These are phyloP conservation scores for Temnothorax unifasciatus DNA, from an alignment of 2,888 invertebrate genomes.

Conservation along the genomic window DNA sequence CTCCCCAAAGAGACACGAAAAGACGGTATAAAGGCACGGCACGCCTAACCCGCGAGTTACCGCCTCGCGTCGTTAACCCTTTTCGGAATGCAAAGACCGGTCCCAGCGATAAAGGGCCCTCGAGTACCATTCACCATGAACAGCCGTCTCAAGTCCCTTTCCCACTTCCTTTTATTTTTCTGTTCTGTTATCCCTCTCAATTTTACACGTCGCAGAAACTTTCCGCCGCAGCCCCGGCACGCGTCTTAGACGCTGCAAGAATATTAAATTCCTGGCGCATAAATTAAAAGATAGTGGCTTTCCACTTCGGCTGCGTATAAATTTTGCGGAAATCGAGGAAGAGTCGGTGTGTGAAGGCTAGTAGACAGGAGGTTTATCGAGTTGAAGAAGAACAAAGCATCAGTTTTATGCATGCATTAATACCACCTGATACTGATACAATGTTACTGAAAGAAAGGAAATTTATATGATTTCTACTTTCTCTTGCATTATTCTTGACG, in stretches of 20 bases:
- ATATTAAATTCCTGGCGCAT: slow-evolving; percentile 85
- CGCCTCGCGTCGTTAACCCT: slow-evolving; percentile 77
- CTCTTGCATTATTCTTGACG: slow-evolving; percentile 4
- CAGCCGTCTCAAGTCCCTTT: slow-evolving; percentile 20
- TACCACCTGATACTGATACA: background rate
- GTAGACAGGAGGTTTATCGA: background rate
- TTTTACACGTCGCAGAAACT: slow-evolving; percentile 64
- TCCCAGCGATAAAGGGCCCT: slow-evolving; percentile 76
- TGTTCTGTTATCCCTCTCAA: slow-evolving; percentile 47
- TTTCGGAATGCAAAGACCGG: slow-evolving; percentile 80
- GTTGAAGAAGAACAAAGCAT: background rate
- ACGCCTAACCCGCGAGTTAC: slow-evolving; percentile 67
- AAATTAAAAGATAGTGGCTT: slow-evolving; percentile 85
- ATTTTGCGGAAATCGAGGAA: slow-evolving; percentile 71
- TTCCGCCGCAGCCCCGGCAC: slow-evolving; percentile 74
- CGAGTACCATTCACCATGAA: slow-evolving; percentile 71
- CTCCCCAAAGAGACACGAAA: slow-evolving; percentile 27
- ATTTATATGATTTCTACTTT: background rate
- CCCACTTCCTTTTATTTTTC: slow-evolving; percentile 14
- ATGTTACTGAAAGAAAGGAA: background rate
- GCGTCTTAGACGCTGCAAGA: slow-evolving; percentile 81
- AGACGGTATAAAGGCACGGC: slow-evolving; percentile 4
- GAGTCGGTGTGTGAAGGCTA: slow-evolving; percentile 28
- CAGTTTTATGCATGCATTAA: background rate
- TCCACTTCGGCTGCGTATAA: slow-evolving; percentile 80